Percentiles rank a stretch among this genome's conserved stretches.
These are phyloP conservation scores for Myripristis jacobus DNA, from an alignment of 2,797 vertebrate species.

Conservation along the genomic window DNA sequence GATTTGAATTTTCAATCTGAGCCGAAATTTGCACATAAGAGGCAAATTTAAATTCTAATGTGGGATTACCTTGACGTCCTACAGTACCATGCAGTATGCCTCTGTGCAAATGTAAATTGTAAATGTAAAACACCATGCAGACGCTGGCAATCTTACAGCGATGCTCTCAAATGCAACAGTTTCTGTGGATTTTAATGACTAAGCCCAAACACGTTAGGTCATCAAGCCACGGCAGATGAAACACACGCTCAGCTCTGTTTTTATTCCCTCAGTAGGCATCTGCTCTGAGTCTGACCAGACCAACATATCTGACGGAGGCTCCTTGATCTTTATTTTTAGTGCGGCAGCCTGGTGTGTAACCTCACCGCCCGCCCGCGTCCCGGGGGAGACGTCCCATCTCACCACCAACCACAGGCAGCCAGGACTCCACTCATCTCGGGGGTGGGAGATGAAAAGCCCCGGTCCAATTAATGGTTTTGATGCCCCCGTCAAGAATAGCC, in stretches of 20 bases:
- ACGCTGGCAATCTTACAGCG: too few species aligned
- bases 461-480: constrained; percentile 69
- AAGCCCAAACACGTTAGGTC: constrained; percentile 34
- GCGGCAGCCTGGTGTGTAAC: constrained; percentile 42
- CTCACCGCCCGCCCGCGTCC: constrained; percentile 55
- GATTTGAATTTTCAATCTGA: too few species aligned
- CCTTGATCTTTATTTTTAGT: constrained; percentile 76
- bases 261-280: not conserved
- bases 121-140: too few species aligned
- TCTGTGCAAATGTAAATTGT: too few species aligned
- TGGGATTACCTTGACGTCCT: too few species aligned
- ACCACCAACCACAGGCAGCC: constrained; percentile 58
- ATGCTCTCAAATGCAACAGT: too few species aligned
- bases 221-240: constrained; percentile 21
- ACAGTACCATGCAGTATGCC: too few species aligned
- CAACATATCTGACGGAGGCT: constrained; percentile 60
- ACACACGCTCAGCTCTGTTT: constrained; percentile 26
- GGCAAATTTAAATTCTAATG: too few species aligned
- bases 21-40: too few species aligned
- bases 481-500: constrained; percentile 53
- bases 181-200: constrained; percentile 22
- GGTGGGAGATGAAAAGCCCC: constrained; percentile 60
- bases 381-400: constrained; percentile 31
- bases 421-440: constrained; percentile 64
- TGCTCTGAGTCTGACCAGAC: constrained; percentile 57